Base-by-base conservation (phyloP, 2,888 invertebrate genomes). In the Eristalinus sepulchralis region DNA sequence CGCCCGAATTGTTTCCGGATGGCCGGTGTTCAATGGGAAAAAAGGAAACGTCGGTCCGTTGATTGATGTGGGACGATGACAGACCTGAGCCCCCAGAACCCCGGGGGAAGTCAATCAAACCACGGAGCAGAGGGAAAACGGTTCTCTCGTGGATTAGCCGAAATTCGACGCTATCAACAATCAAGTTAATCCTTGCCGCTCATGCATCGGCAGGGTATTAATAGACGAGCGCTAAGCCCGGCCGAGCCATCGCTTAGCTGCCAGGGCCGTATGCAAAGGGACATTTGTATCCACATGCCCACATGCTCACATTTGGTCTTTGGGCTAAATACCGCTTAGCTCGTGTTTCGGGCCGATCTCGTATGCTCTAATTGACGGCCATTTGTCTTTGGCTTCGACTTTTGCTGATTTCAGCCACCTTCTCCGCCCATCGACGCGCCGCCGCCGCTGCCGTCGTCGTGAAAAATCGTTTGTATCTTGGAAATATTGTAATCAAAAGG, bases 161-260 rank as follows among this genome's bases (percentile, higher is more conserved):
- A 83, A 78, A 73, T 59, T 66, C 66, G 31, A 57, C 57, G 57
- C 55, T 57, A 39, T 72, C 70, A 59, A 59, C 73, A 73, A 64
- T 68, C 72, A 59, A 36, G 27, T 63, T 67, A 83, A 83, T 59
- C 68, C 83, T 24, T 59, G 47, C 59, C 39, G 63, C 6, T 60
- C n/a, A 27, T 79, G 53, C 66, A 33, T 22, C 20, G 34, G 59
- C 70, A n/a, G 57, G 24, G 59, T 82, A 62, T 63, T 53, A 20
- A 39, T 39, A 47, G 75, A 67, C 39, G 33, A 53, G 34, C 22
- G 34, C 33, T 39, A 63, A 27, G 62, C 63, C 53, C 22, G 39
- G 55, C n/a, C 59, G 17, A 20, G 53, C 66, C 60, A 79, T 84
- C 60, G 79, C 70, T 84, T 84, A 79, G 79, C 70, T 75, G 70